Base-by-base conservation (phyloP, 2,797 vertebrate genomes). In the Catamblyrhynchus diadema region DNA sequence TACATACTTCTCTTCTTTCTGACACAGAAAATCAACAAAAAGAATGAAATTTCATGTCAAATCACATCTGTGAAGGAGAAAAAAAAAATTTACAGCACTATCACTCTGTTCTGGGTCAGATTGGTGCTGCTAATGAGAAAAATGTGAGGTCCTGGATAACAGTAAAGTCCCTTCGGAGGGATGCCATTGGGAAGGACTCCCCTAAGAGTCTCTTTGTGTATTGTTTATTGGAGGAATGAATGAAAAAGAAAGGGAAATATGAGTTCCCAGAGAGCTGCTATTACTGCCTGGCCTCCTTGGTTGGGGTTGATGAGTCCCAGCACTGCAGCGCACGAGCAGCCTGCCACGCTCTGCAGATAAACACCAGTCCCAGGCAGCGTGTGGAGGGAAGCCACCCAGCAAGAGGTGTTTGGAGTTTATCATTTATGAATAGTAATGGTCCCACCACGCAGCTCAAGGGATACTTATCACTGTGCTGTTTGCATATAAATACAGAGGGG, bases 371-470 rank as follows among this genome's bases (percentile, higher is more conserved):
- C 92, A 80, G 74, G 83, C 90, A 62, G 66, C 0, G 39, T 28
- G 39, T 18, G 25, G 42, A 92, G 81, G 48, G 79, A 92, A 95
- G 79, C 75, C 93, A 89, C 89, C 81, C 93, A 92, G 94, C 50
- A 57, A 92, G 93, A 73, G 60, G 45, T 72, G 79, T 10, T 93
- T 65, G 61, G 67, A 81, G 75, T 93, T 92, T 96, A 94, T 95
- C 81, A 65, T 82, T 94, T 95, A 48, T 91, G 92, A 96, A 94
- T 86, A 95, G 88, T 30, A 91, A 96, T 92, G 79, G 67, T 19
- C 66, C 56, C 37, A 64, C 60, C 67, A 77, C 10, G 20, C 67
- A 95, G 80, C 90, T 94, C 85, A 78, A 33, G 21, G 39, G 96
- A 95, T 47, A 73, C 81, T 93, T 88, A 92, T 88, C 44, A 1